phyloP scores from a whole-genome alignment of 2,888 invertebrate species.

The Ischnus inquisitorius region DNA sequence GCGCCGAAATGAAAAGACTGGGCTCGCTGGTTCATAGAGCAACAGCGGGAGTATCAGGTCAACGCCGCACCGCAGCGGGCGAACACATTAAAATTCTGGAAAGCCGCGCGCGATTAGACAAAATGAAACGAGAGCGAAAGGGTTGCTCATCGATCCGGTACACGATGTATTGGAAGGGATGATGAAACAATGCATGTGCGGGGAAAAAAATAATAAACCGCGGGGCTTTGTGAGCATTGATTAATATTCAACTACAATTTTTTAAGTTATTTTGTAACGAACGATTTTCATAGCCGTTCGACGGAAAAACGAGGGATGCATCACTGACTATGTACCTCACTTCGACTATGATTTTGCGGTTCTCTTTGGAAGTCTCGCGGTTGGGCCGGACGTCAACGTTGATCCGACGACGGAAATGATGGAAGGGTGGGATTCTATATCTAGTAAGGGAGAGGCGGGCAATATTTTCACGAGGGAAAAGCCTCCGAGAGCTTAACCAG shows the following conservation, averaged over 20 bases:
- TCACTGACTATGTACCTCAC: background rate
- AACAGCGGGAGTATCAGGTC: background rate
- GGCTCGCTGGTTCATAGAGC: conserved; percentile 15
- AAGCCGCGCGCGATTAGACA: conserved; percentile 23
- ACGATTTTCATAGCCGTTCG: conserved; percentile 35
- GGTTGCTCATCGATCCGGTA: conserved; percentile 9
- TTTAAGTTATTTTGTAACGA: background rate
- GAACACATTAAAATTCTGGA: conserved; percentile 31
- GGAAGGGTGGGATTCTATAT: conserved; percentile 32
- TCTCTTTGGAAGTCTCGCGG: conserved; percentile 42
- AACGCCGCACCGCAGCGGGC: background rate
- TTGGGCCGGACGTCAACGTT: conserved; percentile 41
- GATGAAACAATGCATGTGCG: conserved; percentile 23
- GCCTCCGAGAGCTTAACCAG: conserved; percentile 52
- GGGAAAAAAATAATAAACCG: background rate
- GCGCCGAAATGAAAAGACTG: conserved; percentile 64
- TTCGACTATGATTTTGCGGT: conserved; percentile 20
- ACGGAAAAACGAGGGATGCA: conserved; percentile 46
- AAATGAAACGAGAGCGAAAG: conserved; percentile 20
- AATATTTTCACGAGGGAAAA: conserved; percentile 61
- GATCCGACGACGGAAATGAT: conserved; percentile 48
- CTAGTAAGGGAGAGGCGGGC: background rate
- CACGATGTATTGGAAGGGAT: background rate
- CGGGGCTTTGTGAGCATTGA: background rate
- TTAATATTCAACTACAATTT: background rate